A percentile compares a stretch with the other conserved stretches of the same genome.
phyloP scores from a whole-genome alignment of 2,797 vertebrate species.

The Cynopterus sphinx region DNA sequence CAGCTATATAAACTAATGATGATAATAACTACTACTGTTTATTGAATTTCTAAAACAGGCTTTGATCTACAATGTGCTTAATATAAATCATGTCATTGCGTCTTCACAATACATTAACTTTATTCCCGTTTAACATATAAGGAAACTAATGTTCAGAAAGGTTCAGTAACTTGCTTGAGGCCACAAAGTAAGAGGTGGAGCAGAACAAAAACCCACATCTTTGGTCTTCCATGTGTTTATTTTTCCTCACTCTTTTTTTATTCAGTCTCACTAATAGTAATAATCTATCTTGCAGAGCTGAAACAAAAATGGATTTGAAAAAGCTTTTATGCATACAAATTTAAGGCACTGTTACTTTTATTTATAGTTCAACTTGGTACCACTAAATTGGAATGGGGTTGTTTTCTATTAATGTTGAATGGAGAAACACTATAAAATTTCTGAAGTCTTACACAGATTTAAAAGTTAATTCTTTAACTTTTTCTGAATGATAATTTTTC shows the following conservation, averaged over 20 bases:
- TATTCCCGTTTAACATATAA: background rate
- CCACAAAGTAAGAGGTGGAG: background rate
- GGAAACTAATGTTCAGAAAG: conserved; percentile 32
- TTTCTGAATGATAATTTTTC: background rate
- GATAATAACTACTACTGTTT: background rate
- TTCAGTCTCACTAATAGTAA: background rate
- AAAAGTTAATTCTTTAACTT: background rate
- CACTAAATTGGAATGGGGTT: background rate
- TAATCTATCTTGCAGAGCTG: background rate
- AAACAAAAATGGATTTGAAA: conserved; percentile 30
- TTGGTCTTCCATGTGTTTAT: background rate
- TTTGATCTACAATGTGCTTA: background rate
- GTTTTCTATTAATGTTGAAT: background rate
- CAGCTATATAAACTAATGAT: background rate
- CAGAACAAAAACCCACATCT: background rate
- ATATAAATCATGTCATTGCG: background rate
- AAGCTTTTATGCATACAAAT: background rate
- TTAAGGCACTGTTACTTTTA: conserved; percentile 6
- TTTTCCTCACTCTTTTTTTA: background rate
- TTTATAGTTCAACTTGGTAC: conserved; percentile 9
- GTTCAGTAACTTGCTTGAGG: conserved; percentile 7
- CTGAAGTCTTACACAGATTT: background rate
- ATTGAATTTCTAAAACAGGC: background rate
- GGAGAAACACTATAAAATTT: background rate
- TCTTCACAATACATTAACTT: background rate